Conservation (phyloP, 2,113 vertebrate species). For the Enhydra lutris region DNA sequence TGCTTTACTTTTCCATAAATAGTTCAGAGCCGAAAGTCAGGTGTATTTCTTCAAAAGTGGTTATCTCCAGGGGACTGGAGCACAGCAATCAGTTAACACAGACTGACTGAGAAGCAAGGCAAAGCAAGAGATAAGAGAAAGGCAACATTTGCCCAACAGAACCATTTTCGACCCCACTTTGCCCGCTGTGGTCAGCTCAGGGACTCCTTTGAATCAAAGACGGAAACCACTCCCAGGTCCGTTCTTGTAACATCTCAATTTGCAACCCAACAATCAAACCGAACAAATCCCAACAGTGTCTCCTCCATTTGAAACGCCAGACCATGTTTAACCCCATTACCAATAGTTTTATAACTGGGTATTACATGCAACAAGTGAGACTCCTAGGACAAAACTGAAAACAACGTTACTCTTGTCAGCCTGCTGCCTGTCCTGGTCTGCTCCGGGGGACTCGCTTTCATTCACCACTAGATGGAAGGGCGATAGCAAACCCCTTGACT, state of each 20-base stretch:
- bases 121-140: not conserved
- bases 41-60: conserved; percentile 46
- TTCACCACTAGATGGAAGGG: not conserved
- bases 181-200: not conserved
- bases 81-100: not conserved
- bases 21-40: conserved; percentile 29
- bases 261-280: not conserved
- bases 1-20: conserved; percentile 47
- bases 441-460: not conserved
- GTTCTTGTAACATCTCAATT: not conserved
- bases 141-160: not conserved
- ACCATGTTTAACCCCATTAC: not conserved
- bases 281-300: not conserved
- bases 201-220: not conserved
- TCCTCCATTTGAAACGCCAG: not conserved
- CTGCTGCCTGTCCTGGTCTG: not conserved
- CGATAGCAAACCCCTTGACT: not conserved
- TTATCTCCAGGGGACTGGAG: not conserved
- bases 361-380: not conserved
- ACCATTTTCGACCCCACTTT: not conserved
- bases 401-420: not conserved
- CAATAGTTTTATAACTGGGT: not conserved
- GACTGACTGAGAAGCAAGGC: not conserved
- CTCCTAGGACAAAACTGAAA: not conserved
- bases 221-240: not conserved